Conservation (phyloP, 2,113 vertebrate species). For the Lycaon pictus region DNA sequence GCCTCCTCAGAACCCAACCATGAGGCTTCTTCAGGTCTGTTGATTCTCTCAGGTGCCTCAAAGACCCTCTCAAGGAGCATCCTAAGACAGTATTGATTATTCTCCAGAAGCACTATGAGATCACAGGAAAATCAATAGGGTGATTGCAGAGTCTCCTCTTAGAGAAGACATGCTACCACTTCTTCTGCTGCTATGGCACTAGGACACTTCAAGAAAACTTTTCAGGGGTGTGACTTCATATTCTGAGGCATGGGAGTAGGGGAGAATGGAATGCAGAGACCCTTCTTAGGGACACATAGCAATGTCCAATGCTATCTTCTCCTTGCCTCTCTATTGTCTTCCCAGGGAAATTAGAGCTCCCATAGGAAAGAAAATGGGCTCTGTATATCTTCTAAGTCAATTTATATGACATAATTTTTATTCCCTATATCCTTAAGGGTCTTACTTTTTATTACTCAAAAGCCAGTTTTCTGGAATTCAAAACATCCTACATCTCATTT, state of each 20-base stretch:
- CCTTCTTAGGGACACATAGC: neutral
- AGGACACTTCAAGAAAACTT: neutral
- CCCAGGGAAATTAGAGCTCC: neutral
- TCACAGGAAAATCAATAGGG: neutral
- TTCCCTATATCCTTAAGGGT: neutral
- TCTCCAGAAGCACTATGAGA: neutral
- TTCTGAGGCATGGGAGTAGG: neutral
- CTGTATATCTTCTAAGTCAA: neutral
- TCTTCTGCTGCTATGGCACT: rapidly evolving
- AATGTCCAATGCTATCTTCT: neutral
- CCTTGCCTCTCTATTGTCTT: neutral
- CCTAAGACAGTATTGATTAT: neutral
- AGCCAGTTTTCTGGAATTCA: neutral
- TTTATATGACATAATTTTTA: neutral
- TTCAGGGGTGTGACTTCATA: neutral
- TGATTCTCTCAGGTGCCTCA: neutral
- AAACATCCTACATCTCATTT: neutral
- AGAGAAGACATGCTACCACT: neutral
- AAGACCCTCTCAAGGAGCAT: neutral
- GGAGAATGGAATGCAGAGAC: neutral
- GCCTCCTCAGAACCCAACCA: neutral
- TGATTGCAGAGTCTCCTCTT: neutral
- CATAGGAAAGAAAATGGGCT: neutral
- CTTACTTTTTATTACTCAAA: neutral
- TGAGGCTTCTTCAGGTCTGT: neutral